Evolutionary conservation across 1,140 invertebrate genomes (phyloP).

Genomic region (Tetragonula clypearis): DNA sequence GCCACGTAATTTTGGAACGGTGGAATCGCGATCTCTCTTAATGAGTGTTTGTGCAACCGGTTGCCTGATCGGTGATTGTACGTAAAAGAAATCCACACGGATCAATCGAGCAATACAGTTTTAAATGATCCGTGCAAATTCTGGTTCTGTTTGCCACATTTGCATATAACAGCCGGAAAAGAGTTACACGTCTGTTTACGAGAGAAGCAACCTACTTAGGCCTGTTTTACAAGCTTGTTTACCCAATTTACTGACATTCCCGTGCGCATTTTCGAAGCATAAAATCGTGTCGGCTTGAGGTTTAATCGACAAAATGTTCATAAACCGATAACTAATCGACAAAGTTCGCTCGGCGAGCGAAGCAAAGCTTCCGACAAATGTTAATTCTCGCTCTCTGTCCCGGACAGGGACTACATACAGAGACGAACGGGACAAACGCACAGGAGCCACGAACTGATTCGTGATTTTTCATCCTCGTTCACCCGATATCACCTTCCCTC

Average conservation of each 20-base stretch:
- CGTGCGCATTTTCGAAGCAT: background rate
- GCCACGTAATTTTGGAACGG: conserved; percentile 39
- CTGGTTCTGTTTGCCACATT: background rate
- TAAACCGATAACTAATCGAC: background rate
- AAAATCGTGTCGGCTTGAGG: background rate
- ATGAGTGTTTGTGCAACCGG: conserved; percentile 53
- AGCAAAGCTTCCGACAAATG: background rate
- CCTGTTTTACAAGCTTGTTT: background rate
- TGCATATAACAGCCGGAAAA: no score
- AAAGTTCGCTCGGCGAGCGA: no score
- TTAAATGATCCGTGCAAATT: background rate
- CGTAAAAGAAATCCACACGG: background rate
- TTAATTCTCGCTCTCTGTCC: background rate
- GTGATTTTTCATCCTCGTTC: conserved; percentile 58
- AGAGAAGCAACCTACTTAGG: background rate
- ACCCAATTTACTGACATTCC: background rate
- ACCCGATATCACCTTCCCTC: conserved; percentile 40
- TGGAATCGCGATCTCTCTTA: conserved; percentile 47
- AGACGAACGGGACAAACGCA: conserved; percentile 23
- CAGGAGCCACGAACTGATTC: conserved; percentile 41
- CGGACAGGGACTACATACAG: background rate
- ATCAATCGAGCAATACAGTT: background rate
- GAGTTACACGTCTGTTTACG: background rate
- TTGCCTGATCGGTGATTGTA: conserved; percentile 30
- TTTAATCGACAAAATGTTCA: background rate